phyloP scores from a whole-genome alignment of 2,888 invertebrate species.

The Yponomeuta plumbellus region DNA sequence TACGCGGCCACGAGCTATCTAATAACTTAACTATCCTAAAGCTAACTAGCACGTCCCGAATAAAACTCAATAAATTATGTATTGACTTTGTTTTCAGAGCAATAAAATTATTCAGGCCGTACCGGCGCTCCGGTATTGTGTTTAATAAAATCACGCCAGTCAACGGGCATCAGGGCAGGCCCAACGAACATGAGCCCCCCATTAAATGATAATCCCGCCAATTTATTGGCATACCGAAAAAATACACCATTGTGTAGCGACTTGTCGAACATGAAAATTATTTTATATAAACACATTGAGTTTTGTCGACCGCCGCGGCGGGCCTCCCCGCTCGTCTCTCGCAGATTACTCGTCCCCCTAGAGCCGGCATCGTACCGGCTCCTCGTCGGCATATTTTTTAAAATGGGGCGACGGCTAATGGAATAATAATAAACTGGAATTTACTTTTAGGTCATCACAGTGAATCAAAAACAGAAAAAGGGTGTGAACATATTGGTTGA shows the following conservation, averaged over 20 bases:
- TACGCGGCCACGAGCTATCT: slow-evolving; percentile 46
- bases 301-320: slow-evolving; percentile 55
- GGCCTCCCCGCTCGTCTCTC: slow-evolving; percentile 50
- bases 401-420: slow-evolving; percentile 72
- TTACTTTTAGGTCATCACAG: slow-evolving; percentile 73
- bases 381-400: slow-evolving; percentile 73
- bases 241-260: slow-evolving; percentile 70
- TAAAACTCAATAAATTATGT: slow-evolving; percentile 54
- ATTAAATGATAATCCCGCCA: slow-evolving; percentile 76
- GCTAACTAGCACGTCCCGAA: slow-evolving; percentile 54
- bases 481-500: slow-evolving; percentile 72
- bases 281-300: slow-evolving; percentile 76
- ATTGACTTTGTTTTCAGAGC: slow-evolving; percentile 38
- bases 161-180: slow-evolving; percentile 69
- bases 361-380: slow-evolving; percentile 23
- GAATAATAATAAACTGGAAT: slow-evolving; percentile 77
- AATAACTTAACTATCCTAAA: slow-evolving; percentile 54
- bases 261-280: slow-evolving; percentile 76
- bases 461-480: slow-evolving; percentile 69
- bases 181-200: slow-evolving; percentile 74
- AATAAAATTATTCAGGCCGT: slow-evolving; percentile 47
- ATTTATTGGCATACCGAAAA: slow-evolving; percentile 71
- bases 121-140: slow-evolving; percentile 50
- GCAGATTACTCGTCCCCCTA: slow-evolving; percentile 48
- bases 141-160: slow-evolving; percentile 73